Base-by-base conservation (phyloP, 2,888 invertebrate genomes). In the Neria commutata region DNA sequence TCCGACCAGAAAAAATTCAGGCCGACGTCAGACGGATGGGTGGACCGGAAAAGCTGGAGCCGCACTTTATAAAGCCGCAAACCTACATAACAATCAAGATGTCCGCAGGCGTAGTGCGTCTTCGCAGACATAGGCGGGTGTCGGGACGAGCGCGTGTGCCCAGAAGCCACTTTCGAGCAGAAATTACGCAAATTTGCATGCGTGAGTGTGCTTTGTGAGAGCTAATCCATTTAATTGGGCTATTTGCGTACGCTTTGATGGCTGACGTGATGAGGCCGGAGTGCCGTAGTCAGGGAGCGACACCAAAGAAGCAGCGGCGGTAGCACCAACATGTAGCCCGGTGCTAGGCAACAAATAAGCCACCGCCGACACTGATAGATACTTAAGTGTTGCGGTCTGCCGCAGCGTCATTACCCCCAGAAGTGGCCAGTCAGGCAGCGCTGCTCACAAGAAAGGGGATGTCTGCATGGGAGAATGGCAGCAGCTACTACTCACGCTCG, bases 211-310 rank as follows among this genome's bases (percentile, higher is more conserved):
- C 58, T 56, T 61, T 63, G 65, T 57, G 62, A 63, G 62, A 60
- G 62, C 61, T 66, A 68, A 65, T 67, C 68, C 64, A 65, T 54
- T 53, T 67, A 68, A 68, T 68, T 68, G 68, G 68, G 65, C n/a
- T 64, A 68, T 68, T 66, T 53, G 40, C 48, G 56, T 51, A 16
- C 45, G 11, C 29, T 40, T 14, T 26, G 5, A n/a, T 6, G 6
- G 42, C 42, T 42, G 5, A 6, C 6, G 5, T 10, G 10, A 42
- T 42, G 52, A 49, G 37, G 55, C 47, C 40, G n/a, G n/a, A 17
- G 1, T 37, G 55, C 37, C 33, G 8, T 23, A 55, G 3, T 23
- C 40, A 49, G 11, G 42, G 19, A 42, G 19, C 17, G 5, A 10
- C 6, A 47, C 26, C 11, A 25, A 11, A 46, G n/a, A 14, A 8